Conservation (phyloP, 2,113 vertebrate genomes). For the Geothlypis trichas region DNA sequence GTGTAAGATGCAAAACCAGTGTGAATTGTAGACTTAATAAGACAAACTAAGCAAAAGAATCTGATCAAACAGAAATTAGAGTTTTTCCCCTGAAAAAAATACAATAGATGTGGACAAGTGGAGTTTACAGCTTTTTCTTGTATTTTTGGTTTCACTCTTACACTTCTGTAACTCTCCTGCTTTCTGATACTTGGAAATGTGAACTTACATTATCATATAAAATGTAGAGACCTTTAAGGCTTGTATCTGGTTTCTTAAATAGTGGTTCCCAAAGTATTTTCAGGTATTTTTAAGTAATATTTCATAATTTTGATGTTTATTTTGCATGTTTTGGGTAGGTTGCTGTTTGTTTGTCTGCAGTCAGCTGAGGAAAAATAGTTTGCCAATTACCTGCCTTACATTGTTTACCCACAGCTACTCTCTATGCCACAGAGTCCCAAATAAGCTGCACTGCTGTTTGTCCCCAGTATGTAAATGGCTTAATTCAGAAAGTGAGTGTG, state of each 20-base stretch:
- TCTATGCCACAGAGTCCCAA: background rate
- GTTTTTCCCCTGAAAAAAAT: background rate
- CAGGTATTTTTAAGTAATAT: background rate
- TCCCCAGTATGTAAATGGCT: background rate
- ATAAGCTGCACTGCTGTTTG: background rate
- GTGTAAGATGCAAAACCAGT: background rate
- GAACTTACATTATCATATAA: background rate
- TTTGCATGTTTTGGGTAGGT: background rate
- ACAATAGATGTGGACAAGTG: no score
- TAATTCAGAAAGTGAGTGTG: background rate
- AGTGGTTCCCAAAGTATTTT: background rate
- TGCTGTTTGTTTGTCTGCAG: background rate
- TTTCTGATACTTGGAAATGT: background rate
- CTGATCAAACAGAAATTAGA: background rate
- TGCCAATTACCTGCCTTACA: background rate
- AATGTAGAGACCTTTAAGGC: background rate
- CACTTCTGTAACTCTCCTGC: background rate
- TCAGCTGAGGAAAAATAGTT: background rate
- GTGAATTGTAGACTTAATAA: background rate
- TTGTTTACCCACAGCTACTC: background rate
- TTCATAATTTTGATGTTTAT: background rate
- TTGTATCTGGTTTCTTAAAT: background rate
- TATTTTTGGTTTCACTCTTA: background rate
- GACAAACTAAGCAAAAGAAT: background rate
- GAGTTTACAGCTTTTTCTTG: background rate